Evolutionary conservation across 2,113 vertebrate genomes (phyloP), one percentile per base, ranked within the genome.

Genomic region (Xerus inauris): DNA sequence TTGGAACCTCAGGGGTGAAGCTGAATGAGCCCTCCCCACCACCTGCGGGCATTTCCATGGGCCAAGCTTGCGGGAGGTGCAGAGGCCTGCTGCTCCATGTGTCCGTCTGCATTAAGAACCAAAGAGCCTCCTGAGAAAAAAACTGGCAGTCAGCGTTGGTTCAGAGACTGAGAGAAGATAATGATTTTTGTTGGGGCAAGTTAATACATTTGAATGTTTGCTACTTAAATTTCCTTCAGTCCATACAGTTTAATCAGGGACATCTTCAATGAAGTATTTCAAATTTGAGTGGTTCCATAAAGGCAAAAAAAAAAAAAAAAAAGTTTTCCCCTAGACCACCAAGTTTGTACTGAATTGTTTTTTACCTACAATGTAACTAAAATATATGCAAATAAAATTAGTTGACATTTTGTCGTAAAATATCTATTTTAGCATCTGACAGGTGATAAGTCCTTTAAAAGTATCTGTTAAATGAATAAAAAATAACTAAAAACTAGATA

Each of bases 361-460:
- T 93, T 91, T 91, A 38, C 12, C 59, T 65, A 62, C 17, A 71
- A 28, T 67, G 22, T 59, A 84, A 87, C 42, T 76, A 45, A 94
- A 69, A 65, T 30, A 45, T 51, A 14, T 86, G 35, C 51, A 93
- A 77, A 89, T 59, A 86, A 87, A 90, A 83, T 67, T 49, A 38
- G 1, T 40, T 54, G n/a, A 65, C 45, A 81, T 67, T 76, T 57
- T 57, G 54, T 57, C 86, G 5, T 69, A 86, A 92, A 94, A 71
- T 38, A 71, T 22, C 49, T 92, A 42, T 2, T 47, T n/a, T 24
- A 38, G 14, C 51, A 12, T 24, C 19, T 72, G n/a, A 32, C 35
- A 73, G 8, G 32, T 49, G 72, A 49, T 65, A 87, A 38, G 12
- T 72, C 49, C 42, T 89, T 85, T 73, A 20, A 72, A 72, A 7